Percentiles rank a stretch among this genome's conserved stretches.
These are phyloP conservation scores for Apeira syringaria DNA, from an alignment of 2,888 invertebrate genomes.

Conservation along the genomic window DNA sequence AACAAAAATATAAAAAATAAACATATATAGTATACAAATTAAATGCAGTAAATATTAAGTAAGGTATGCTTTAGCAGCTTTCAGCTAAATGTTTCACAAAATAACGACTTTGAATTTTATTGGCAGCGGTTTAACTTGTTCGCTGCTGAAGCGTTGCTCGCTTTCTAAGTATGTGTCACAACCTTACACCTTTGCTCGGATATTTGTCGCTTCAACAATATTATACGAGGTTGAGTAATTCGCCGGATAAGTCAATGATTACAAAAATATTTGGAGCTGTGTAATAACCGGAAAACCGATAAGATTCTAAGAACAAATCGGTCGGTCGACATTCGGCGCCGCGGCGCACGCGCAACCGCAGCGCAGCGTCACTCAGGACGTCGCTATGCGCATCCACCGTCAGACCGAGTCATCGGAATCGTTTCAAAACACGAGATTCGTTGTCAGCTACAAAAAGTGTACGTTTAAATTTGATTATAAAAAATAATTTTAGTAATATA, in stretches of 20 bases:
- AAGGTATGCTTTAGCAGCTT: slow-evolving; percentile 63
- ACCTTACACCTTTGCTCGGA: neutral
- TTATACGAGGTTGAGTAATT: slow-evolving; percentile 15
- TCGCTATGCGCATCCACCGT: slow-evolving; percentile 72
- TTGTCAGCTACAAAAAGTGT: slow-evolving; percentile 55
- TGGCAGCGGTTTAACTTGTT: slow-evolving; percentile 15
- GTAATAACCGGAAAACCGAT: slow-evolving; percentile 28
- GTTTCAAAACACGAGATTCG: slow-evolving; percentile 69
- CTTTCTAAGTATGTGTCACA: neutral
- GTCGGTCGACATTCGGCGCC: slow-evolving; percentile 27
- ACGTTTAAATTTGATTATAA: slow-evolving; percentile 45
- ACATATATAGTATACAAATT: slow-evolving; percentile 61
- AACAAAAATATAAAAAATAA: slow-evolving; percentile 61
- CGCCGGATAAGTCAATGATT: slow-evolving; percentile 23
- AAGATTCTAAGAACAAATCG: slow-evolving; percentile 57
- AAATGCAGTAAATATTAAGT: slow-evolving; percentile 69
- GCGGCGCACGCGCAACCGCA: slow-evolving; percentile 24
- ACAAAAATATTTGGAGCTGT: slow-evolving; percentile 31
- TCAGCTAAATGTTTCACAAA: slow-evolving; percentile 54
- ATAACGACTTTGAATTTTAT: slow-evolving; percentile 33
- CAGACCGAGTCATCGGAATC: slow-evolving; percentile 49
- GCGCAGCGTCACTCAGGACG: slow-evolving; percentile 46
- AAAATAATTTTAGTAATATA: slow-evolving; percentile 45
- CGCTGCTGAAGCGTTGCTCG: slow-evolving; percentile 1
- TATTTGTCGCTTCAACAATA: slow-evolving; percentile 4